Evolutionary conservation across 2,888 invertebrate species (phyloP).

Genomic region (Galeruca laticollis): DNA sequence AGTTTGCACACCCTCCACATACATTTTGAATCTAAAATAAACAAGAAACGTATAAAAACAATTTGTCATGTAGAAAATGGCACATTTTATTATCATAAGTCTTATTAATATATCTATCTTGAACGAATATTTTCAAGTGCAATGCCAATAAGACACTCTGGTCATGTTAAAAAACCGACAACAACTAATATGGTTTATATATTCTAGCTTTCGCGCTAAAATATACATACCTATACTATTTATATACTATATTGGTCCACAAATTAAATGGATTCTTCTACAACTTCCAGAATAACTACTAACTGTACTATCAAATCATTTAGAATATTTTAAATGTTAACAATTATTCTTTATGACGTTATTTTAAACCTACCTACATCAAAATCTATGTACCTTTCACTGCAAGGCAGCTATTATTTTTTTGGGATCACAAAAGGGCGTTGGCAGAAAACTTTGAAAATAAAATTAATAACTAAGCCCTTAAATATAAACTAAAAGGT

Average conservation of each 20-base stretch:
- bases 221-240: background rate
- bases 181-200: too few species aligned
- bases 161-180: too few species aligned
- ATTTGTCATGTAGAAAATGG: background rate
- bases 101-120: background rate
- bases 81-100: background rate
- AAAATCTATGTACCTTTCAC: background rate
- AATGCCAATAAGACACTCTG: too few species aligned
- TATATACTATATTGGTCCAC: background rate
- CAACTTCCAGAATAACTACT: background rate
- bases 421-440: background rate
- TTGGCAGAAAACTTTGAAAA: too few species aligned
- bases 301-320: background rate
- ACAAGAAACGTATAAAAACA: too few species aligned
- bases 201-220: background rate
- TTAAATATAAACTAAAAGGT: too few species aligned
- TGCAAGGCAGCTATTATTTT: background rate
- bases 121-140: too few species aligned
- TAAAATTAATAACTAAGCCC: too few species aligned
- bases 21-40: background rate
- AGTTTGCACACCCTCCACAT: too few species aligned
- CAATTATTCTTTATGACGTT: background rate
- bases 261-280: constrained; percentile 4
- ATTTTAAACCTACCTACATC: background rate
- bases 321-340: constrained; percentile 6